Evolutionary conservation across 2,888 invertebrate genomes (phyloP).

Genomic region (Drepana falcataria): DNA sequence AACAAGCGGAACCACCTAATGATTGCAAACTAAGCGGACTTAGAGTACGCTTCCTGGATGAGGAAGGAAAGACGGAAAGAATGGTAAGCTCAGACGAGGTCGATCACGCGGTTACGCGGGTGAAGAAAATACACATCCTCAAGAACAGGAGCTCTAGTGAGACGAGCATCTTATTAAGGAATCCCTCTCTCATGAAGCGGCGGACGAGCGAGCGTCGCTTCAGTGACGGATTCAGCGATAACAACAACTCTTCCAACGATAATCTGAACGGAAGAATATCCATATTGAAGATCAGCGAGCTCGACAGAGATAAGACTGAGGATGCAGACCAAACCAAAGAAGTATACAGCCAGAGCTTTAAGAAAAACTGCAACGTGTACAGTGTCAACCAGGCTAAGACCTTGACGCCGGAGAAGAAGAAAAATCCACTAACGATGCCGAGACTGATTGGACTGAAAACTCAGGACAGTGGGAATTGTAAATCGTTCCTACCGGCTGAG

Average conservation of each 20-base stretch:
- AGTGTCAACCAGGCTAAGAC: conserved; percentile 74
- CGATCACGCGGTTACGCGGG: conserved; percentile 61
- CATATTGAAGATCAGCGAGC: conserved; percentile 32
- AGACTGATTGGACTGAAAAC: conserved; percentile 53
- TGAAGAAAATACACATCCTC: conserved; percentile 71
- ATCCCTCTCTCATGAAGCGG: conserved; percentile 63
- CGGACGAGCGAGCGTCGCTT: conserved; percentile 57
- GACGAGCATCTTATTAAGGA: conserved; percentile 66
- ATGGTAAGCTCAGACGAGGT: conserved; percentile 69
- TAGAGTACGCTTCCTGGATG: conserved; percentile 68
- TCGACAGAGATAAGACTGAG: conserved; percentile 59
- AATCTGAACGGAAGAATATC: conserved; percentile 55
- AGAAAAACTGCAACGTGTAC: conserved; percentile 72
- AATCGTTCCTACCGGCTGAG: conserved; percentile 62
- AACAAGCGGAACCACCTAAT: conserved; percentile 55
- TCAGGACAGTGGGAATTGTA: conserved; percentile 44
- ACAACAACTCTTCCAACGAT: conserved; percentile 61
- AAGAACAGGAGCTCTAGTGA: conserved; percentile 75
- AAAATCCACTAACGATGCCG: conserved; percentile 60
- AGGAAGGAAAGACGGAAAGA: conserved; percentile 71
- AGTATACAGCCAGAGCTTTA: conserved; percentile 53
- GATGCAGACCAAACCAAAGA: conserved; percentile 66
- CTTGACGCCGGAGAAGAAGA: conserved; percentile 61
- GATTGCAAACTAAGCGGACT: conserved; percentile 60
- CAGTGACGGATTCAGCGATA: conserved; percentile 50